A percentile compares a stretch with the other conserved stretches of the same genome.
These are phyloP conservation scores for Acronicta psi DNA, from an alignment of 2,888 invertebrate species.

Conservation along the genomic window DNA sequence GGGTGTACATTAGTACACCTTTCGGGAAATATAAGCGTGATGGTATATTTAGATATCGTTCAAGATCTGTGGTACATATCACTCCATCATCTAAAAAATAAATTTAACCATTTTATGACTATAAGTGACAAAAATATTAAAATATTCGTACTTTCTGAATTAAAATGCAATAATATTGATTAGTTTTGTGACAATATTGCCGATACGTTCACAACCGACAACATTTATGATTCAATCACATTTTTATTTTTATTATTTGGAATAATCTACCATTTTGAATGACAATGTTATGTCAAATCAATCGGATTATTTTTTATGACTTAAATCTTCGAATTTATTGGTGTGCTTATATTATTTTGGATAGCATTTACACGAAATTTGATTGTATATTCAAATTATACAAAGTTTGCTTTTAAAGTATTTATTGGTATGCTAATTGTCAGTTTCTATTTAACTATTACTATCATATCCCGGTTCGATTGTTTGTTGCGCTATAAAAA, in stretches of 20 bases:
- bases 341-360: slow-evolving; percentile 26
- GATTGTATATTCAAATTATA: slow-evolving; percentile 31
- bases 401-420: slow-evolving; percentile 20
- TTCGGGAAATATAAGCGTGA: too few species aligned
- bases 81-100: neutral
- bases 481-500: too few species aligned
- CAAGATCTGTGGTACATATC: too few species aligned
- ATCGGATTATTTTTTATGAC: slow-evolving; percentile 53
- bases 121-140: slow-evolving; percentile 20
- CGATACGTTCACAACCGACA: slow-evolving; percentile 33
- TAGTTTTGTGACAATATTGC: slow-evolving; percentile 23
- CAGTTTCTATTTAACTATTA: neutral
- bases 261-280: slow-evolving; percentile 41
- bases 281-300: slow-evolving; percentile 42
- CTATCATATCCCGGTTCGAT: too few species aligned
- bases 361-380: slow-evolving; percentile 32
- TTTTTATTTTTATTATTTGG: slow-evolving; percentile 34
- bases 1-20: too few species aligned
- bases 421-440: slow-evolving; percentile 35
- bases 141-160: slow-evolving; percentile 28
- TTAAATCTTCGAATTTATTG: slow-evolving; percentile 49
- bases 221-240: slow-evolving; percentile 43
- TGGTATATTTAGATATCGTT: too few species aligned
- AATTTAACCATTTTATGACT: slow-evolving; percentile 10
- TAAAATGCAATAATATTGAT: slow-evolving; percentile 34